Conservation (phyloP, 2,113 vertebrate species). For the Carollia perspicillata region DNA sequence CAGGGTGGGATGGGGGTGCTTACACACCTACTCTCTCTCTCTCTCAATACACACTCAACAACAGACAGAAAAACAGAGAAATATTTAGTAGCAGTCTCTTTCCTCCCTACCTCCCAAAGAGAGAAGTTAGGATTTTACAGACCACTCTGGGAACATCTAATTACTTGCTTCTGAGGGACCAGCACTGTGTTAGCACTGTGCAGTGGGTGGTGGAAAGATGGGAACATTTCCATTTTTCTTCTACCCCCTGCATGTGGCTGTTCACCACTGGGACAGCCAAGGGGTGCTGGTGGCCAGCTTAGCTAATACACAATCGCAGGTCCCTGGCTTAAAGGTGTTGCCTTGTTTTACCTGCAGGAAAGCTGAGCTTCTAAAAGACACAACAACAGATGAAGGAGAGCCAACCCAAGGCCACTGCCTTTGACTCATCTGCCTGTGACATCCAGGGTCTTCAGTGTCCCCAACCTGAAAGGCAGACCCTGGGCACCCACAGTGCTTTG, state of each 20-base stretch:
- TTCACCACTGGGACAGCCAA: background rate
- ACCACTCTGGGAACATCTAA: conserved; percentile 7
- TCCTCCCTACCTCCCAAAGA: conserved; percentile 22
- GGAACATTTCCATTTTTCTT: background rate
- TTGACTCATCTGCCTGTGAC: background rate
- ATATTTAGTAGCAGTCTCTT: background rate
- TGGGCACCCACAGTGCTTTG: too few relatives aligned
- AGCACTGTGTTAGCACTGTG: background rate
- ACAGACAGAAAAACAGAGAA: conserved; percentile 8
- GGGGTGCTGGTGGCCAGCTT: background rate
- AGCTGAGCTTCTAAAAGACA: background rate
- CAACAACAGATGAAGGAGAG: background rate
- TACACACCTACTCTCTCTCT: background rate
- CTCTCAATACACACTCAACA: background rate
- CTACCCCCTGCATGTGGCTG: background rate
- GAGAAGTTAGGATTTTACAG: conserved; percentile 21
- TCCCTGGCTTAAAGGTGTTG: background rate
- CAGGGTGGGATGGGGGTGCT: background rate
- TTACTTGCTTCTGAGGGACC: background rate
- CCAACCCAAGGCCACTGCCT: accelerated
- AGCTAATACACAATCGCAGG: background rate
- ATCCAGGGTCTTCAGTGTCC: accelerated
- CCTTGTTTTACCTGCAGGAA: background rate
- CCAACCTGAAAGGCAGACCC: background rate
- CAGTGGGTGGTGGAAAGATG: background rate